Evolutionary conservation across 2,888 invertebrate species (phyloP).

Genomic region (Chaetogeoica ovagalla): DNA sequence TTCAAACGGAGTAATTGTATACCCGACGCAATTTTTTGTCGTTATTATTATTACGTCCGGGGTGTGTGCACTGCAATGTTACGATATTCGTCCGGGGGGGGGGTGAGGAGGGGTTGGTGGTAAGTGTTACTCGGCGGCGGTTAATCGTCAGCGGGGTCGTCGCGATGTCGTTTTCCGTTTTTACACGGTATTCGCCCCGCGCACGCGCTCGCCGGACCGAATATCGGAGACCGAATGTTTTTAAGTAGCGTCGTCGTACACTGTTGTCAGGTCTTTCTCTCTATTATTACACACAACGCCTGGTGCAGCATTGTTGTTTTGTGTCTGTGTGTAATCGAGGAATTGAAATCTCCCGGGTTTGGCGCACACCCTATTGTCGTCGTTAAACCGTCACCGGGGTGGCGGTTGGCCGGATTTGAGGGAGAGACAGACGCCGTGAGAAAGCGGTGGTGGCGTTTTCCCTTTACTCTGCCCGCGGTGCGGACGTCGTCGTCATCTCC

Average conservation of each 20-base stretch:
- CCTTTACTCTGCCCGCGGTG: not conserved
- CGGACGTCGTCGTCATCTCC: not conserved
- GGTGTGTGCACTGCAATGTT: too few relatives aligned
- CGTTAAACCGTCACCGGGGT: conserved; percentile 2
- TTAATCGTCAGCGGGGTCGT: not conserved
- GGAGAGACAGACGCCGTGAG: conserved; percentile 16
- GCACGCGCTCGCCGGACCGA: not conserved
- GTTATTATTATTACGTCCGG: too few relatives aligned
- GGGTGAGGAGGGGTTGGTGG: not conserved
- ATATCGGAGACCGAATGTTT: conserved; percentile 5
- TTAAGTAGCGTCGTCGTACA: conserved; percentile 27
- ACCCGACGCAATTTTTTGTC: not conserved
- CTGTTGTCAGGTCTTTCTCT: conserved; percentile 40
- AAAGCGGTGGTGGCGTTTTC: not conserved
- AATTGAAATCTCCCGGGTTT: conserved; percentile 45
- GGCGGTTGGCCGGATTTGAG: not conserved
- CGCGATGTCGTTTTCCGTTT: not conserved
- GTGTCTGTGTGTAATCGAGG: conserved; percentile 27
- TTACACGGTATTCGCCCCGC: not conserved
- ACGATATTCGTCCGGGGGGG: too few relatives aligned
- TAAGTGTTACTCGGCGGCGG: not conserved
- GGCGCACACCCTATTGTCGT: conserved; percentile 45
- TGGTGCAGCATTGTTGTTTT: conserved; percentile 12
- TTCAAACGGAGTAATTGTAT: too few relatives aligned
- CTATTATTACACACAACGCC: conserved; percentile 4